Evolutionary conservation across 2,797 vertebrate species (phyloP).

Genomic region (Microcaecilia unicolor): DNA sequence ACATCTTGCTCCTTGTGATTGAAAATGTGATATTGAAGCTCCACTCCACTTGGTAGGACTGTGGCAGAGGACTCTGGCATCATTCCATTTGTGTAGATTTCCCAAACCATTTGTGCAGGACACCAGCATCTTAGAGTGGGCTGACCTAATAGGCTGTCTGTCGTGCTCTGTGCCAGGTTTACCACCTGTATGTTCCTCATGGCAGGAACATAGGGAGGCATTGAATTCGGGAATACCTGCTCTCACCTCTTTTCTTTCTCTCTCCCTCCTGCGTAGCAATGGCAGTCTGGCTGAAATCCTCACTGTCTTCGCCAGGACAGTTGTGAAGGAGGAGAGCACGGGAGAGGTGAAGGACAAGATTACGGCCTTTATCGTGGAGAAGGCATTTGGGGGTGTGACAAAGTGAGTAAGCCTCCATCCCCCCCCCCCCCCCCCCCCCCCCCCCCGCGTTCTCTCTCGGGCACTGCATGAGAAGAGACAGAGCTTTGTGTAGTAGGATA

Average conservation of each 20-base stretch:
- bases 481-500: no score
- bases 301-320: constrained; percentile 79
- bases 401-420: constrained; percentile 56
- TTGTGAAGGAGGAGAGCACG: constrained; percentile 60
- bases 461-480: no score
- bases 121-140: no score
- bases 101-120: no score
- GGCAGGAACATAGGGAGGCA: no score
- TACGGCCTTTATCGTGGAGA: constrained; percentile 76
- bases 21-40: no score
- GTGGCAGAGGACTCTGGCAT: no score
- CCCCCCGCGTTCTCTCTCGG: not conserved
- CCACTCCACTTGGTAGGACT: no score
- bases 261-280: constrained; percentile 50
- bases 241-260: not conserved
- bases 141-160: no score
- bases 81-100: no score
- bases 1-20: no score
- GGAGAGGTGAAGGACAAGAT: constrained; percentile 77
- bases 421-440: not conserved
- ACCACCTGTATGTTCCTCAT: rapidly evolving
- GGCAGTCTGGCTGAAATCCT: constrained; percentile 80
- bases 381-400: constrained; percentile 70
- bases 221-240: not conserved
- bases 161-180: no score